Evolutionary conservation across 2,888 invertebrate genomes (phyloP).

Genomic region (Lycophotia porphyrea): DNA sequence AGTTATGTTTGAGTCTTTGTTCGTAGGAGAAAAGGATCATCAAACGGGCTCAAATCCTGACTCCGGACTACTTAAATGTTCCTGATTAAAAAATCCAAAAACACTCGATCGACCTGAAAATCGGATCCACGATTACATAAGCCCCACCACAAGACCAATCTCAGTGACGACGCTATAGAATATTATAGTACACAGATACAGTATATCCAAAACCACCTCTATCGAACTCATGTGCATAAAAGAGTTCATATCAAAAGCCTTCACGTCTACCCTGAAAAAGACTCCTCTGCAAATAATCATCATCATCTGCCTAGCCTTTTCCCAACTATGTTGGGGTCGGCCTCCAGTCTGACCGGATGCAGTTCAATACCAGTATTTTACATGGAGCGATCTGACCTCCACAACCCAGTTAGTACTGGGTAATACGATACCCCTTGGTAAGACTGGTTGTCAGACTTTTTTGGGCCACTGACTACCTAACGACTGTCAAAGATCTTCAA

Average conservation of each 20-base stretch:
- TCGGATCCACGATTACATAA: neutral
- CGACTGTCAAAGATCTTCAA: too few relatives aligned
- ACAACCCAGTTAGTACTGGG: too few relatives aligned
- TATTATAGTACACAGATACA: neutral
- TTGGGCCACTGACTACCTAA: too few relatives aligned
- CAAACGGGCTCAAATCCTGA: neutral
- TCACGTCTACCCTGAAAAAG: slow-evolving; percentile 6
- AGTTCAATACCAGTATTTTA: too few relatives aligned
- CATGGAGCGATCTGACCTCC: too few relatives aligned
- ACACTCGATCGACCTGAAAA: neutral
- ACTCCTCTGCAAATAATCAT: slow-evolving; percentile 45
- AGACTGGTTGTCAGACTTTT: too few relatives aligned
- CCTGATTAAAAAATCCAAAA: neutral
- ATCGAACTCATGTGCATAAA: neutral
- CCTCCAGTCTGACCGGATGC: too few relatives aligned
- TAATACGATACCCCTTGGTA: too few relatives aligned
- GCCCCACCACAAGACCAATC: neutral
- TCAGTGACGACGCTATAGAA: neutral
- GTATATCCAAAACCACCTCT: slow-evolving; percentile 2
- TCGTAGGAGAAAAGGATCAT: neutral
- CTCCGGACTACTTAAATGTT: neutral
- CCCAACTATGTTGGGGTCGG: too few relatives aligned
- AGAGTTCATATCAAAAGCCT: slow-evolving; percentile 1
- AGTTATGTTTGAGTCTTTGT: neutral
- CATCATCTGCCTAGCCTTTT: too few relatives aligned